Conservation (phyloP, 2,888 invertebrate genomes). For the Platynereis dumerilii region DNA sequence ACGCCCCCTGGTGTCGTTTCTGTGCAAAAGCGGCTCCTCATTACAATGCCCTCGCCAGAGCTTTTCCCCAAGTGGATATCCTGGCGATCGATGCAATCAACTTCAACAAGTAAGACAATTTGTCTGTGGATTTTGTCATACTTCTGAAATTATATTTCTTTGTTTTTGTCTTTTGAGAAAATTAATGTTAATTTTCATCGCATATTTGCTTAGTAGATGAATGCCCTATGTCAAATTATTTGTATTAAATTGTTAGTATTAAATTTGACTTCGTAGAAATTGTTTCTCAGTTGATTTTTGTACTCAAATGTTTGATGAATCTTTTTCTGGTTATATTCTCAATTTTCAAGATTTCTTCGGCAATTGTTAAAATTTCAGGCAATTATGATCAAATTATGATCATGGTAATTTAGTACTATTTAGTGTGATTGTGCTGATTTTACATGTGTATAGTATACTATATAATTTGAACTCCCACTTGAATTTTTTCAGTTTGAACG, state of each 20-base stretch:
- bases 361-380: too few species aligned
- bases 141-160: not conserved
- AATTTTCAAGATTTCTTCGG: too few species aligned
- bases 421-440: too few species aligned
- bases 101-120: conserved; percentile 70
- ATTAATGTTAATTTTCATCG: not conserved
- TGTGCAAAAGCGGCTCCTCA: conserved; percentile 88
- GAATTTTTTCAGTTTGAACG: conserved; percentile 52
- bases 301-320: too few species aligned
- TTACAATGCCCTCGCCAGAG: conserved; percentile 86
- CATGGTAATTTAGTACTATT: too few species aligned
- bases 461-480: too few species aligned
- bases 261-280: not conserved
- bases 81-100: conserved; percentile 88
- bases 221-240: not conserved
- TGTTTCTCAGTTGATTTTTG: not conserved
- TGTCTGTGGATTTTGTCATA: conserved; percentile 14
- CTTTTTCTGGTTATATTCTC: too few species aligned
- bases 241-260: not conserved
- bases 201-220: not conserved
- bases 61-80: conserved; percentile 85
- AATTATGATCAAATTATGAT: not conserved
- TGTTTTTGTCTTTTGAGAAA: not conserved
- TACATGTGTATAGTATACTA: too few species aligned
- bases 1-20: conserved; percentile 87